Percentiles rank a stretch among this genome's conserved stretches.
Evolutionary conservation across 2,888 invertebrate genomes (phyloP).

Genomic region (Andrena minutula): DNA sequence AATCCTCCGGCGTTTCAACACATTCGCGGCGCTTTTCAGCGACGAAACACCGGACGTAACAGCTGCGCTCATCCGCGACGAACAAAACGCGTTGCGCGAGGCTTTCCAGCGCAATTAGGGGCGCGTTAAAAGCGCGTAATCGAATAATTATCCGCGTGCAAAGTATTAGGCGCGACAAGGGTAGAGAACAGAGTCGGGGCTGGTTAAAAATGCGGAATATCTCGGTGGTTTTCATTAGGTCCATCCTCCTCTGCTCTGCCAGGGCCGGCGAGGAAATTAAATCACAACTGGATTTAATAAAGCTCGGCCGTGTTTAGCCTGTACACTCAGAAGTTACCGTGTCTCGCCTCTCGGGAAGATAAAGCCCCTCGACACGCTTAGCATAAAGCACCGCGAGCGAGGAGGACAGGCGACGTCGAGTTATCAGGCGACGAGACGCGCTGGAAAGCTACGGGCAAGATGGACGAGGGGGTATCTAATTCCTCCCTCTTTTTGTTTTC

Average conservation of each 20-base stretch:
- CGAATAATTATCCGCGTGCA: constrained; percentile 17
- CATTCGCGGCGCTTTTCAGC: constrained; percentile 32
- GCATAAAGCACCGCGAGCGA: constrained; percentile 30
- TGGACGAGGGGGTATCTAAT: constrained; percentile 20
- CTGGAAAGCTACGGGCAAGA: neutral
- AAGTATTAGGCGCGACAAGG: neutral
- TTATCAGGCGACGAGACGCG: constrained; percentile 20
- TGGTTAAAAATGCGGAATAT: neutral
- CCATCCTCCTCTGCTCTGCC: neutral
- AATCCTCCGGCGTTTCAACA: constrained; percentile 18
- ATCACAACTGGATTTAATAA: constrained; percentile 66
- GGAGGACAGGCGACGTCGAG: neutral
- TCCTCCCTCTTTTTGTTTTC: neutral
- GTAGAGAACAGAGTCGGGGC: neutral
- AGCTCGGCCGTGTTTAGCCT: constrained; percentile 56
- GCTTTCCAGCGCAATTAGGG: constrained; percentile 27
- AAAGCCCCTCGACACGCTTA: constrained; percentile 47
- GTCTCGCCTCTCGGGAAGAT: constrained; percentile 38
- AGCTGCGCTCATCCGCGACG: neutral
- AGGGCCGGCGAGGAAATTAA: constrained; percentile 41
- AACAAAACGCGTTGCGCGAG: neutral
- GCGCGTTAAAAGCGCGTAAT: constrained; percentile 37
- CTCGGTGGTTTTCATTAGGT: constrained; percentile 36
- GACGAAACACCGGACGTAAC: neutral
- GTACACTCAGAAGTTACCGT: constrained; percentile 48